Evolutionary conservation across 2,888 invertebrate genomes (phyloP).

Genomic region (Trachelus iudaicus): DNA sequence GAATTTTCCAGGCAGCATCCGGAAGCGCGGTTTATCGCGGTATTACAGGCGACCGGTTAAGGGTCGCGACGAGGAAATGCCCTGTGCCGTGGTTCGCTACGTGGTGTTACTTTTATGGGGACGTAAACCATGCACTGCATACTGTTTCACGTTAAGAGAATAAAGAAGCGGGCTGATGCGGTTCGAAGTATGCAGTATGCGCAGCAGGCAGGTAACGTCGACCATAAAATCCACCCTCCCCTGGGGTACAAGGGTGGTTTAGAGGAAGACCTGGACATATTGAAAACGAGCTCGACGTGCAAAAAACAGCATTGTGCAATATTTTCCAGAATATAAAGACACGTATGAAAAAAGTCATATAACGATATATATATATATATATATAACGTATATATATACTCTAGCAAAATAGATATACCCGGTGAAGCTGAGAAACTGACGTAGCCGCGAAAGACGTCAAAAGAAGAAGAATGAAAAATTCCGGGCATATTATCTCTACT

Average conservation of each 20-base stretch:
- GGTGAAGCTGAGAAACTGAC: background rate
- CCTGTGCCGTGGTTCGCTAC: conserved; percentile 27
- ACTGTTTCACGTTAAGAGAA: conserved; percentile 50
- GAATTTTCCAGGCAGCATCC: conserved; percentile 19
- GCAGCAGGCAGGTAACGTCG: conserved; percentile 35
- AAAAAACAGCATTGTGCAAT: background rate
- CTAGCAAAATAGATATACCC: background rate
- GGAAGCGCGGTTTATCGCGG: conserved; percentile 47
- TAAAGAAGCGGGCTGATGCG: conserved; percentile 42
- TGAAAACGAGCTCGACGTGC: background rate
- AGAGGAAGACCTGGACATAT: background rate
- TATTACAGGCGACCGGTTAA: conserved; percentile 47
- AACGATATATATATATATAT: background rate
- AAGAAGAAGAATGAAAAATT: conserved; percentile 19
- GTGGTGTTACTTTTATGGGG: conserved; percentile 54
- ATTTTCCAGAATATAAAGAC: background rate
- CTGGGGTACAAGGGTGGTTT: background rate
- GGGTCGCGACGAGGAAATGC: conserved; percentile 39
- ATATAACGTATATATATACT: background rate
- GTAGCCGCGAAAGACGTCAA: background rate
- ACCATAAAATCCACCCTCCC: conserved; percentile 45
- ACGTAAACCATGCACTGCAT: conserved; percentile 53
- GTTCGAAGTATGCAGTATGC: conserved; percentile 25
- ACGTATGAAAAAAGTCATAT: background rate
- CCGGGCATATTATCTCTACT: background rate